These are phyloP conservation scores for Myopa testacea DNA, from an alignment of 2,888 invertebrate genomes.

Conservation along the genomic window DNA sequence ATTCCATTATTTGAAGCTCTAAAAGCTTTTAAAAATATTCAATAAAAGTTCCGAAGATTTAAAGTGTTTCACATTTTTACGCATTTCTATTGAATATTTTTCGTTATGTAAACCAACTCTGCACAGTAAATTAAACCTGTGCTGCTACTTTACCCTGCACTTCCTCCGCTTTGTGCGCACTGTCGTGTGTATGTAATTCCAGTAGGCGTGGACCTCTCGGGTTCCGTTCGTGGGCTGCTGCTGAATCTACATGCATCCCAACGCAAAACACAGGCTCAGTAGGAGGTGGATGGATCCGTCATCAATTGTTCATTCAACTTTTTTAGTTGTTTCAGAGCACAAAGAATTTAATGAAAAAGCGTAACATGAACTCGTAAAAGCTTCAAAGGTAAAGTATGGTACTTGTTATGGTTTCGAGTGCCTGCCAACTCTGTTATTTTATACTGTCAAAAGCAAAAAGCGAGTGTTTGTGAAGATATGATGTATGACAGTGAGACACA, in stretches of 20 bases:
- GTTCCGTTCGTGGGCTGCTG: neutral
- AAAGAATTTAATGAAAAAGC: slow-evolving; percentile 20
- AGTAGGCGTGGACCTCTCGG: neutral
- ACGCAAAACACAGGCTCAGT: neutral
- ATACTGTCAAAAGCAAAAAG: neutral
- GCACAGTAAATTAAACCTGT: neutral
- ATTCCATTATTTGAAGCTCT: too few species aligned
- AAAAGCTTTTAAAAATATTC: too few species aligned
- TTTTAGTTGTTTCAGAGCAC: neutral
- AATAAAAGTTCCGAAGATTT: neutral
- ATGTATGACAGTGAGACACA: neutral
- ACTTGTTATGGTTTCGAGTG: neutral
- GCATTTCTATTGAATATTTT: neutral
- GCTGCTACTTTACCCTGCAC: neutral
- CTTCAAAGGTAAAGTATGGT: slow-evolving; percentile 1
- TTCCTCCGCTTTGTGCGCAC: neutral
- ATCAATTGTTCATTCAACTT: slow-evolving; percentile 7
- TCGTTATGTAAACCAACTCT: neutral
- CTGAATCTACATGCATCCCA: slow-evolving; percentile 9
- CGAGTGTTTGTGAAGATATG: neutral
- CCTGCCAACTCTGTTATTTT: neutral
- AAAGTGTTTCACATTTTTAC: neutral
- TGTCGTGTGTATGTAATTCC: neutral
- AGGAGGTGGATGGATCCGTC: neutral
- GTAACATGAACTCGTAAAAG: slow-evolving; percentile 11